Evolutionary conservation across 2,797 vertebrate genomes (phyloP), one percentile per base, ranked within the genome.

Genomic region (Acanthopagrus latus): DNA sequence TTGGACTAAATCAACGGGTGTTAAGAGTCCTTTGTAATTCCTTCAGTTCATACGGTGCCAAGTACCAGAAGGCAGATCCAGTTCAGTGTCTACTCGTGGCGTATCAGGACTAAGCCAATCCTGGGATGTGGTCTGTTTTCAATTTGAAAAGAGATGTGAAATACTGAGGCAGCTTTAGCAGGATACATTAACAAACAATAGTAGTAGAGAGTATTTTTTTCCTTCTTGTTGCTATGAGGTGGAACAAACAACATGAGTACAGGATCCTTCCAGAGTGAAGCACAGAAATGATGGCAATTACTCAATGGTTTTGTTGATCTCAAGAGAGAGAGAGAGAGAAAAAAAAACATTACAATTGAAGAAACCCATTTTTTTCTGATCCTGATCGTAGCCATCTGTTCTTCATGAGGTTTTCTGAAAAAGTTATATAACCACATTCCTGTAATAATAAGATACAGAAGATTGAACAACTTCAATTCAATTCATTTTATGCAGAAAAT

Each of bases 31-130:
- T 72, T 56, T 58, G 14, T 62, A 27, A 56, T 70, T 54, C 5
- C 17, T 29, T 55, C 46, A 0, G 18, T 44, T 65, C 17, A 23
- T 46, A 47, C 48, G 16, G 25, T 23, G 50, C 56, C 56, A 71
- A 71, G 29, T 59, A 25, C n/a, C 33, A 7, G 50, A 58, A 77
- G 43, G 51, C 27, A 43, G 66, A 10, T 55, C 66, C 60, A 52
- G 18, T 56, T 60, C 7, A 51, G 50, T 29, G 62, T 60, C 55
- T 55, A 72, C 69, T 52, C 9, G 2, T 13, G n/a, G 12, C 1
- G 27, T 48, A 62, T 62, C 20, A 20, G 55, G 60, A 18, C 47
- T 16, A n/a, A 46, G 25, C n/a, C 52, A 58, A 33, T 29, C 33
- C 43, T 25, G 4, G 21, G 55, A 21, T 56, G 10, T 41, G 41